Conservation (phyloP, 2,113 vertebrate species). For the Cynopterus brachyotis region DNA sequence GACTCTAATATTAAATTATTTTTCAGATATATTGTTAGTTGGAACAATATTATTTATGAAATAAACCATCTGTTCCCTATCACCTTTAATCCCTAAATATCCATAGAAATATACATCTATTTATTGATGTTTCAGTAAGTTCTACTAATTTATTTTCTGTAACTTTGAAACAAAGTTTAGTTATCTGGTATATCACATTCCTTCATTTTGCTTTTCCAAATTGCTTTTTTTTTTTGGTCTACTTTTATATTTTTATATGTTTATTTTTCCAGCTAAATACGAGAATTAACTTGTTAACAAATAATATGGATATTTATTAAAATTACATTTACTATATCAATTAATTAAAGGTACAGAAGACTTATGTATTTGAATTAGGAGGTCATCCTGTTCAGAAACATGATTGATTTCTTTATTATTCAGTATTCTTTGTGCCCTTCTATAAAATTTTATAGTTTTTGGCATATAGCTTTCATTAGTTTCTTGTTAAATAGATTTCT, state of each 20-base stretch:
- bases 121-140: not conserved
- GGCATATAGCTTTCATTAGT: not conserved
- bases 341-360: not conserved
- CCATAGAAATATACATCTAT: not conserved
- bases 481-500: not conserved
- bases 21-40: not conserved
- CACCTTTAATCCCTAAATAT: not conserved
- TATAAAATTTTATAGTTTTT: constrained; percentile 1
- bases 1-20: not conserved
- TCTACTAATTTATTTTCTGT: not conserved
- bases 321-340: not conserved
- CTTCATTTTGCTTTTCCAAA: not conserved
- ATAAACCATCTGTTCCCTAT: not conserved
- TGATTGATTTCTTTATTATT: not conserved
- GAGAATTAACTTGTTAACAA: not conserved
- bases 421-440: not conserved
- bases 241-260: not conserved
- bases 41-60: not conserved
- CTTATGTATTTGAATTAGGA: not conserved
- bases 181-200: not conserved
- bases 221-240: not conserved
- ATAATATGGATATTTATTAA: not conserved
- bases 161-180: not conserved
- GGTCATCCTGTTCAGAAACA: not conserved
- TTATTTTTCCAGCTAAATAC: not conserved